A percentile compares a stretch with the other conserved stretches of the same genome.
phyloP scores from a whole-genome alignment of 2,797 vertebrate genomes.

The Florisuga fusca region DNA sequence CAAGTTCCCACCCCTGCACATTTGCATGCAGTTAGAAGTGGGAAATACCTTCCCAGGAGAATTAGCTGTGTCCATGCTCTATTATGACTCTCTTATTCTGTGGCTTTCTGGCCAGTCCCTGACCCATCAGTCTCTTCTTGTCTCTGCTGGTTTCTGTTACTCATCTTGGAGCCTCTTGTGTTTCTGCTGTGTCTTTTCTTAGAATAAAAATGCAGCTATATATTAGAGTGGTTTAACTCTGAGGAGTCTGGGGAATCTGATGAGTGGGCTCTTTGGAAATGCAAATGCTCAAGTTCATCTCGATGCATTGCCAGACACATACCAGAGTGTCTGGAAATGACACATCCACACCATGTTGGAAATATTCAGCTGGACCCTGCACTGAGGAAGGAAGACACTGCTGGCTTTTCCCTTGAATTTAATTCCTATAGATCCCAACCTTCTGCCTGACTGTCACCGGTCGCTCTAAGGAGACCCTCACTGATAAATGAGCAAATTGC shows the following conservation, averaged over 20 bases:
- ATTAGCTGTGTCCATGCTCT: not conserved
- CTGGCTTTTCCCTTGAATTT: not conserved
- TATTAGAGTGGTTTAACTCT: not conserved
- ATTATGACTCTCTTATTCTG: not conserved
- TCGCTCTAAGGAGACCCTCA: not conserved
- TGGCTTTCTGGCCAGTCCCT: not conserved
- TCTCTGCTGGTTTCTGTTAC: not conserved
- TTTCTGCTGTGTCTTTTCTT: not conserved
- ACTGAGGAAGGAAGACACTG: not conserved
- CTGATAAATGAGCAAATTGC: not conserved
- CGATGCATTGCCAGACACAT: rapidly evolving
- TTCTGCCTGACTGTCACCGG: not conserved
- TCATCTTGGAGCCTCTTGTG: rapidly evolving
- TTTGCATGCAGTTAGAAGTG: not conserved
- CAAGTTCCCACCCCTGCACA: not conserved
- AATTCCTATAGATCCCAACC: not conserved
- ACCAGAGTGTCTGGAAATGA: not conserved
- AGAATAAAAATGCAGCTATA: not conserved
- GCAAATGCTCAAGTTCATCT: not conserved
- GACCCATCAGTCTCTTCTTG: not conserved
- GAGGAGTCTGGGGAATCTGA: not conserved
- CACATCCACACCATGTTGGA: not conserved
- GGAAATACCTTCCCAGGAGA: not conserved
- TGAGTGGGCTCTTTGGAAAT: not conserved
- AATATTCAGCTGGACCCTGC: not conserved